Evolutionary conservation across 2,888 invertebrate species (phyloP).

Genomic region (Pseudococcus viburni): DNA sequence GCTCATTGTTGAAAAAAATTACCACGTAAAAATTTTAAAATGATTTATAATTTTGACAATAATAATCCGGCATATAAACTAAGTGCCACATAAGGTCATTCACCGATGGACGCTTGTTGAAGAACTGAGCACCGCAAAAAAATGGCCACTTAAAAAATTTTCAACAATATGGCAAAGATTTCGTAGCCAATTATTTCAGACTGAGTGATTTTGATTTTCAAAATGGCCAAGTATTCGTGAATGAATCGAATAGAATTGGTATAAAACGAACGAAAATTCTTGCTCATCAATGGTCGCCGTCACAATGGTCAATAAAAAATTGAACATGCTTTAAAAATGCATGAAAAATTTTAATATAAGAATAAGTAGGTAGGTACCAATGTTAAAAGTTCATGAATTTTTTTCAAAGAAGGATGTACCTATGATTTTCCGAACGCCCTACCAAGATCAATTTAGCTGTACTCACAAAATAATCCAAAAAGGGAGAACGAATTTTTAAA

Average conservation of each 20-base stretch:
- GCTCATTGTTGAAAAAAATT: conserved; percentile 19
- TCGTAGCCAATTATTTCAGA: not conserved
- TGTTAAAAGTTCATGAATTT: no score
- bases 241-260: not conserved
- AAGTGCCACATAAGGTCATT: conserved; percentile 6
- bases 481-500: no score
- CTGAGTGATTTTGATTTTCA: not conserved
- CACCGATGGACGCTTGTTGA: conserved; percentile 40
- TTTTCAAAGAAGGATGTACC: no score
- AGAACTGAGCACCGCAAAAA: conserved; percentile 10
- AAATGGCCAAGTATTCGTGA: not conserved
- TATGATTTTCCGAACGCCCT: no score
- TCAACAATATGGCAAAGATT: not conserved
- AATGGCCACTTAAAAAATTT: not conserved
- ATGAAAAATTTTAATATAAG: no score
- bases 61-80: not conserved
- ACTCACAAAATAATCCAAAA: no score
- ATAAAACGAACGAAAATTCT: no score
- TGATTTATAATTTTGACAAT: conserved; percentile 14
- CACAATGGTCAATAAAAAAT: no score
- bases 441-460: no score
- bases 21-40: conserved; percentile 10
- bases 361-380: no score
- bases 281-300: no score
- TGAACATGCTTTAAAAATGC: no score